Evolutionary conservation across 2,113 vertebrate species (phyloP), one percentile per base, ranked within the genome.

Genomic region (Pteruthius melanotis): DNA sequence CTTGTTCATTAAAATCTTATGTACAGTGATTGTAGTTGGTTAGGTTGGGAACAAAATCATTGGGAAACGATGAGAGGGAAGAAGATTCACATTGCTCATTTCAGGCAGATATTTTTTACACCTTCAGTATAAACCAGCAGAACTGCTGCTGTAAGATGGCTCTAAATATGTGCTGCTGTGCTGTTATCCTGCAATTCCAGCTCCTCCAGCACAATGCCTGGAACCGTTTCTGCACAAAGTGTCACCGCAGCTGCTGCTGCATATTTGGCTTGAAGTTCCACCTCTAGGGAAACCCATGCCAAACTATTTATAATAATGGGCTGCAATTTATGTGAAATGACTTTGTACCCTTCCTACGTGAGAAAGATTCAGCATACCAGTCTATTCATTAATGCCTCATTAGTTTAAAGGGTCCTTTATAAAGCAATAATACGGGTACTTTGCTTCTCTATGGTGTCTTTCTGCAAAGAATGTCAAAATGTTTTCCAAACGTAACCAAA

Each of bases 251-350:
- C 94, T 91, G 90, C 89, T 91, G 77, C 77, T 85, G 74, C 39
- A 54, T 87, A 87, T 82, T 95, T 94, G 93, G 90, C 92, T 86
- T 83, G 37, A 91, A 89, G 81, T 94, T 87, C 92, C 90, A 91
- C 80, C 87, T 94, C 91, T 65, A 85, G 33, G 76, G 71, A 95
- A 96, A 94, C 59, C 33, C 39, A 71, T 88, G 81, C 87, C 93
- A 96, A 94, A 93, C 75, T 90, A 83, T 75, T 54, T 86, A 78
- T 77, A 89, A 95, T 91, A 91, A 87, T 83, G 66, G 81, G 57
- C 70, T 89, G 72, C 75, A 94, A 97, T 95, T 95, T 74, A 91
- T 90, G 70, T 79, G 72, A 91, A 94, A 95, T 89, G 59, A 92
- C 90, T 92, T 93, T 71, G n/a, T 20, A 10, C 56, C 89, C 81